Conservation (phyloP, 2,888 invertebrate species). For the Criorhina ranunculi region DNA sequence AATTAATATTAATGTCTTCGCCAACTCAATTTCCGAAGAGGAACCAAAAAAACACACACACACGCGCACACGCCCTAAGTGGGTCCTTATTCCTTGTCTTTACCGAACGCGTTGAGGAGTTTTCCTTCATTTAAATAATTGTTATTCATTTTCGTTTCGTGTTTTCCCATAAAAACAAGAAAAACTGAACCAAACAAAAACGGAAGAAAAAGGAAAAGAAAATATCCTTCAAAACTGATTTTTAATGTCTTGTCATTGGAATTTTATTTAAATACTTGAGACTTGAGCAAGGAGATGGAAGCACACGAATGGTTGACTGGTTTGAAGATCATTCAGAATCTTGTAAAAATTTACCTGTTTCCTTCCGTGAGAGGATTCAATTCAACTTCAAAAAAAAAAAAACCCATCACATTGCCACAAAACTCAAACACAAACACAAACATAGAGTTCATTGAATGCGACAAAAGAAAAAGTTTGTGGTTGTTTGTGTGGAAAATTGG, state of each 20-base stretch:
- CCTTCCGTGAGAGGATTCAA: constrained; percentile 58
- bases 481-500: constrained; percentile 47
- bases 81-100: constrained; percentile 47
- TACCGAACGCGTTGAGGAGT: constrained; percentile 21
- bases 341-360: constrained; percentile 58
- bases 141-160: constrained; percentile 74
- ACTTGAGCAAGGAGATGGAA: constrained; percentile 54
- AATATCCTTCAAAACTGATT: constrained; percentile 74
- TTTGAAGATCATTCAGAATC: constrained; percentile 31
- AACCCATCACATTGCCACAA: constrained; percentile 8
- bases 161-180: constrained; percentile 27
- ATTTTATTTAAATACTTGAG: constrained; percentile 69
- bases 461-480: constrained; percentile 20
- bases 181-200: background rate
- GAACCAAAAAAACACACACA: constrained; percentile 33
- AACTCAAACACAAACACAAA: constrained; percentile 2
- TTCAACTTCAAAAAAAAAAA: constrained; percentile 1
- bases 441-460: background rate
- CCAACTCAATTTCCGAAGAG: constrained; percentile 69
- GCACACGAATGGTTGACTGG: constrained; percentile 2
- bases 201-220: constrained; percentile 6
- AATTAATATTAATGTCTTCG: constrained; percentile 75
- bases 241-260: constrained; percentile 71
- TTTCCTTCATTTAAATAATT: constrained; percentile 76
- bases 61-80: constrained; percentile 25